Evolutionary conservation across 2,888 invertebrate species (phyloP), one percentile per base, ranked within the genome.

Genomic region (Athalia circularis): DNA sequence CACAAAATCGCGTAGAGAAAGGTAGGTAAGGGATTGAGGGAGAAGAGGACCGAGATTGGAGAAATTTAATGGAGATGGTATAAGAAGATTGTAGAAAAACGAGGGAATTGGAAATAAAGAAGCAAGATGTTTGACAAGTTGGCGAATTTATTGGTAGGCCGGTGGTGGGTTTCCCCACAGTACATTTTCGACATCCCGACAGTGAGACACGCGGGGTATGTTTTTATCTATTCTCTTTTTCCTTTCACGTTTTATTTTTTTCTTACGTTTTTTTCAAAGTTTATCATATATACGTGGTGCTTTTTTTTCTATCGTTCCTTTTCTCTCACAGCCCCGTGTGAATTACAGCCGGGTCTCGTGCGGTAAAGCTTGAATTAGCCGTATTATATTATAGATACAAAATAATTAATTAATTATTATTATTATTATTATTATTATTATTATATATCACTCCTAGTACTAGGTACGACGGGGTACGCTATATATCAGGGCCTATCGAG

Each of bases 141-240:
- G 86, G 86, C 85, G 85, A 87, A 88, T 86, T 88, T 88, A 84
- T 88, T 88, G 86, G 85, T 87, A 85, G 87, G 85, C 86, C 84
- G 85, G 83, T 83, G 84, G 84, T 85, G 87, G 85, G 85, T 84
- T 83, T 85, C 83, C 84, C 84, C 83, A 85, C 84, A 84, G 84
- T 88, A 88, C 88, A 88, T 86, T 87, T 87, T 86, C 86, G 85
- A 85, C 85, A 75, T 86, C 86, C 85, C 85, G 84, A 29, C 29
- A 83, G 86, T 85, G 85, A 85, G 86, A 81, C 83, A 85, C 84
- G 83, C 62, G 54, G 48, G 78, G 48, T 80, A 65, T 75, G 70
- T 29, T 80, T 77, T 79, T 75, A 61, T 67, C 70, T 64, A 59
- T 77, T 29, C 29, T 29, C 29, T 47, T 52, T 13, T 54, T 65